phyloP scores from a whole-genome alignment of 2,888 invertebrate species.

The Tipula vernalis region DNA sequence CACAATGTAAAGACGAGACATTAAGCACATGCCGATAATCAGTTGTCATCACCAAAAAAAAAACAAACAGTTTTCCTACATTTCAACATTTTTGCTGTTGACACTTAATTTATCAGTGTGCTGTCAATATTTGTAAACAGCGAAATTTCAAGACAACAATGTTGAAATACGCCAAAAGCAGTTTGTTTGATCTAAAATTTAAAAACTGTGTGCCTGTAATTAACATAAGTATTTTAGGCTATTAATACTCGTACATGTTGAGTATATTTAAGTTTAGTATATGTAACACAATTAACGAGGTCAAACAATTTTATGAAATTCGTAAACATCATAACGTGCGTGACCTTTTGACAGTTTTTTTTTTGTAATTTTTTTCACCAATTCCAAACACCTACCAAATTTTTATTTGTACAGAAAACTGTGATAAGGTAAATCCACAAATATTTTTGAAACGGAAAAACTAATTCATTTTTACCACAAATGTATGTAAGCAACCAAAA shows the following conservation, averaged over 20 bases:
- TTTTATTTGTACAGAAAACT: neutral
- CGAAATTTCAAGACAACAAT: neutral
- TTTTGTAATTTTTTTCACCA: neutral
- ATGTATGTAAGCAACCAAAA: neutral
- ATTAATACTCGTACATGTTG: neutral
- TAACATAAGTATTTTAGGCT: neutral
- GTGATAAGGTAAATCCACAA: too few relatives aligned
- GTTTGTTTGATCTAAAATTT: neutral
- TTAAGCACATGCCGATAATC: neutral
- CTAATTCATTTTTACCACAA: neutral
- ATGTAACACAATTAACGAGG: neutral
- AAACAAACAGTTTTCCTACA: neutral
- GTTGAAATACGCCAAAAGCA: neutral
- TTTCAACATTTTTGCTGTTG: neutral
- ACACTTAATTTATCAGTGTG: neutral
- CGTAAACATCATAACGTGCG: neutral
- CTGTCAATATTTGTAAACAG: neutral
- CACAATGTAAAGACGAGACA: too few relatives aligned
- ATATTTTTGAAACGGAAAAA: neutral
- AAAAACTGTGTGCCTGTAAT: neutral
- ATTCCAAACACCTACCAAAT: neutral
- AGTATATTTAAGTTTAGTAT: neutral
- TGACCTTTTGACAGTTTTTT: neutral
- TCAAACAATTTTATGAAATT: neutral
- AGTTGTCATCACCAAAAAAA: neutral